Conservation (phyloP, 1,140 invertebrate species). For the Eumeta japonica region DNA sequence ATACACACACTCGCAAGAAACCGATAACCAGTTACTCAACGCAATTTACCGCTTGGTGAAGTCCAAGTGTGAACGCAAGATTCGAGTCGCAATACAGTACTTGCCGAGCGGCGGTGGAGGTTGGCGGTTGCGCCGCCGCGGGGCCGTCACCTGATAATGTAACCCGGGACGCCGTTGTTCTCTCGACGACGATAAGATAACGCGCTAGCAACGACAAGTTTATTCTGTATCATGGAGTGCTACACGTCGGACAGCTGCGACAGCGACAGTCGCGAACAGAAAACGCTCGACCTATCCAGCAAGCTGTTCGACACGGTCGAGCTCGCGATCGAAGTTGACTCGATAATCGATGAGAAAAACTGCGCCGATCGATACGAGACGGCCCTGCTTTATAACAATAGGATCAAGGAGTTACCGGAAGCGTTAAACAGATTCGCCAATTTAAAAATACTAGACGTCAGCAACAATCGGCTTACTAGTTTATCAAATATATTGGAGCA, state of each 20-base stretch:
- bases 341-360: constrained; percentile 58
- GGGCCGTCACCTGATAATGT: too few species aligned
- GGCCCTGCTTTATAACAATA: constrained; percentile 71
- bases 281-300: constrained; percentile 71
- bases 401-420: constrained; percentile 57
- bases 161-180: too few species aligned
- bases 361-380: constrained; percentile 66
- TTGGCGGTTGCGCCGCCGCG: too few species aligned
- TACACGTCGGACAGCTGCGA: constrained; percentile 82
- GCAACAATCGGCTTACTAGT: constrained; percentile 77
- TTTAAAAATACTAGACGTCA: constrained; percentile 78
- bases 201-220: too few species aligned
- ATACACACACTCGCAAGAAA: too few species aligned
- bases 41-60: too few species aligned
- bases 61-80: too few species aligned
- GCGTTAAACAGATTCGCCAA: constrained; percentile 65
- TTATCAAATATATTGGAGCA: constrained; percentile 74
- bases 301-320: constrained; percentile 61
- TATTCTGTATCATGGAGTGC: constrained; percentile 63
- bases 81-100: too few species aligned
- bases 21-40: too few species aligned
- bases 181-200: too few species aligned
- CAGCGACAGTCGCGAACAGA: constrained; percentile 64
- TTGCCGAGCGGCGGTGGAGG: too few species aligned
- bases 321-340: constrained; percentile 60